Base-by-base conservation (phyloP, 2,888 invertebrate genomes). In the Pristionchus maxplancki region DNA sequence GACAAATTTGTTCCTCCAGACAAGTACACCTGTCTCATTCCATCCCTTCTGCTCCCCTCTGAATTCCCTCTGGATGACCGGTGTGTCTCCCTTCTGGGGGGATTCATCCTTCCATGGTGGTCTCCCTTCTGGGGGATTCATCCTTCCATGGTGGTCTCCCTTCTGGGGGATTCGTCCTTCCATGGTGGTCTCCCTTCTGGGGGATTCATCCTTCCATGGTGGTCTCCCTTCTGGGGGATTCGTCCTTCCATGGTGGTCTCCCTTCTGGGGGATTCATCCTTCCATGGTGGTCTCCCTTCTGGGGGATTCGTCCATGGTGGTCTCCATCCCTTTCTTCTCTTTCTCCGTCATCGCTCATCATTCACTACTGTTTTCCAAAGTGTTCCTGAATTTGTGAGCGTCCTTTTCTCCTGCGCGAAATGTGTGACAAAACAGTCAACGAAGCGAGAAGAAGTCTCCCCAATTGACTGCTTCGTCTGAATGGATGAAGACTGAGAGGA, bases 121-220 rank as follows among this genome's bases (percentile, higher is more conserved):
- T n/a, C n/a, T n/a, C n/a, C n/a, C n/a, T 74, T 82, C 71, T 83
- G 64, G 17, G 31, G 50, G 37, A 50, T 83, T 85, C 40, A 74
- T 44, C 67, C 71, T 44, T 64, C n/a, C n/a, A n/a, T n/a, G n/a
- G n/a, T n/a, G n/a, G n/a, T n/a, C n/a, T n/a, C n/a, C n/a, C n/a
- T n/a, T n/a, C n/a, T n/a, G n/a, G n/a, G n/a, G n/a, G n/a, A n/a
- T n/a, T n/a, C n/a, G n/a, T n/a, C n/a, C n/a, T n/a, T n/a, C n/a
- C n/a, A n/a, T n/a, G n/a, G n/a, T n/a, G n/a, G n/a, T n/a, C n/a
- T n/a, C n/a, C n/a, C n/a, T n/a, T n/a, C n/a, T n/a, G n/a, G n/a
- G n/a, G n/a, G n/a, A n/a, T n/a, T n/a, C n/a, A n/a, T n/a, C n/a
- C n/a, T n/a, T n/a, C n/a, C n/a, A n/a, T n/a, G n/a, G n/a, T n/a